Conservation (phyloP, 2,797 vertebrate genomes). For the Orientallactaga sibirica region DNA sequence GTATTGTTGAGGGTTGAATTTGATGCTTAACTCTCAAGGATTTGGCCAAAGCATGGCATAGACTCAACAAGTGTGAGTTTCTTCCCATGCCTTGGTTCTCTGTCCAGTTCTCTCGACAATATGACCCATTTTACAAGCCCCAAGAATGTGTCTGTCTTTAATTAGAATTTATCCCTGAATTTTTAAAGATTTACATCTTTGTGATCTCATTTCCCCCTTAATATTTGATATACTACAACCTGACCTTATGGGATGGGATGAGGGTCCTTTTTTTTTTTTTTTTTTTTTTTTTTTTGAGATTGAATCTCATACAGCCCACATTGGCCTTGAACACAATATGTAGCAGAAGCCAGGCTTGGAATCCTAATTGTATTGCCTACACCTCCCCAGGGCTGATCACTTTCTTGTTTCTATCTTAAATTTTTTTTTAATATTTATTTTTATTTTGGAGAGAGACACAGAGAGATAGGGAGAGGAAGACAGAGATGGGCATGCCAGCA, state of each 20-base stretch:
- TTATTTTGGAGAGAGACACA: too few relatives aligned
- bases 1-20: constrained; percentile 14
- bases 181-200: not conserved
- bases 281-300: too few relatives aligned
- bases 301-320: not conserved
- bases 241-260: not conserved
- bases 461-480: too few relatives aligned
- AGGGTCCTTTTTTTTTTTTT: not conserved
- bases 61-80: not conserved
- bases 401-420: not conserved
- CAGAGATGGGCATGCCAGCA: too few relatives aligned
- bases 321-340: not conserved
- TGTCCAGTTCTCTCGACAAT: not conserved
- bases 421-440: too few relatives aligned
- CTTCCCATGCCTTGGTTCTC: not conserved
- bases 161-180: not conserved
- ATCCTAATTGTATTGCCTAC: not conserved
- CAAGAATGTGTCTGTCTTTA: not conserved
- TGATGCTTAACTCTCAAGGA: not conserved
- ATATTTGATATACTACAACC: not conserved
- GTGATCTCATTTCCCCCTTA: not conserved
- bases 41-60: not conserved
- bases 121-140: not conserved
- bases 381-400: not conserved
- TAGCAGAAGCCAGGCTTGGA: not conserved